These are phyloP conservation scores for Pituophis catenifer DNA, from an alignment of 2,113 vertebrate genomes.

Conservation along the genomic window DNA sequence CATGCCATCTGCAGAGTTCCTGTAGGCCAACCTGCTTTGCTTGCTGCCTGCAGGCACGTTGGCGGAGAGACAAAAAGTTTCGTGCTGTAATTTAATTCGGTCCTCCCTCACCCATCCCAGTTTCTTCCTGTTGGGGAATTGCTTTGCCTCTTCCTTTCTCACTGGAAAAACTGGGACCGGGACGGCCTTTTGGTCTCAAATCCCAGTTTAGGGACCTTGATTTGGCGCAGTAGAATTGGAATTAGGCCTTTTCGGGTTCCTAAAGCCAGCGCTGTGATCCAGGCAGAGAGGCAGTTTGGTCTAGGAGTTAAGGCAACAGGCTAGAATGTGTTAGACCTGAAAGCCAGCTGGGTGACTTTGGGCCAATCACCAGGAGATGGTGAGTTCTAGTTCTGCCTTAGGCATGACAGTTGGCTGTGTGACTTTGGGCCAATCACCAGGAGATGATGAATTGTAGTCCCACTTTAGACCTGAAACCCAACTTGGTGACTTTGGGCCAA, in stretches of 20 bases:
- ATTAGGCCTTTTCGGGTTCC: not conserved
- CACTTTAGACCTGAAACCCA: no score
- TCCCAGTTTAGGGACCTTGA: not conserved
- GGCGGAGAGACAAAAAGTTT: not conserved
- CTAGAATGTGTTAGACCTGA: no score
- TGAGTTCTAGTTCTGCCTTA: no score
- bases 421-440: no score
- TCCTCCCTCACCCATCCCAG: no score
- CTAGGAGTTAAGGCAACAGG: no score
- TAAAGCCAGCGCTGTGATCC: not conserved
- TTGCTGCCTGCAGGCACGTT: not conserved
- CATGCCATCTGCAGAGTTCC: not conserved
- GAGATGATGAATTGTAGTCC: no score
- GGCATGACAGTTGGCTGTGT: no score
- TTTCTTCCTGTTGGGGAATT: not conserved
- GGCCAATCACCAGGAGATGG: no score
- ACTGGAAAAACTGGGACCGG: not conserved
- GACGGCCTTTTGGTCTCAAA: not conserved
- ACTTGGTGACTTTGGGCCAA: no score
- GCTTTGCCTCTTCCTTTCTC: not conserved
- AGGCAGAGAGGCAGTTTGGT: not conserved
- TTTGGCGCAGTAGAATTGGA: not conserved
- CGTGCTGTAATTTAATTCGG: not conserved
- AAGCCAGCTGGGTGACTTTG: no score
- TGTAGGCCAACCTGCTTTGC: rapidly evolving